These are phyloP conservation scores for Enteromius argenteus DNA, from an alignment of 2,797 vertebrate genomes.

Conservation along the genomic window DNA sequence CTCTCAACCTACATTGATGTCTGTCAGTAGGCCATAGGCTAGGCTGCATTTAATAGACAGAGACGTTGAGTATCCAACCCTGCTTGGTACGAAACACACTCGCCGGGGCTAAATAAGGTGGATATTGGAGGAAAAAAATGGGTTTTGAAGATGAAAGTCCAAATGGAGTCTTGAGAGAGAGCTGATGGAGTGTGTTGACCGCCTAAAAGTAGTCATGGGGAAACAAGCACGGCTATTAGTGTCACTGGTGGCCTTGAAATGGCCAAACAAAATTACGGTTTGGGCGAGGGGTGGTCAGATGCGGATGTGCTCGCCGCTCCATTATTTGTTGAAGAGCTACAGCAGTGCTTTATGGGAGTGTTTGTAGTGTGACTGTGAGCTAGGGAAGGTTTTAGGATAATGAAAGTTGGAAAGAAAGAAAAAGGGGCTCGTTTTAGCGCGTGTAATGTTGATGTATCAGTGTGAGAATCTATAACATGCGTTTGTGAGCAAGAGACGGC, in stretches of 20 bases:
- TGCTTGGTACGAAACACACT: conserved; percentile 60
- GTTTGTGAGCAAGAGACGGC: background rate
- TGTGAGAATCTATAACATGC: background rate
- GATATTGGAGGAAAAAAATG: conserved; percentile 74
- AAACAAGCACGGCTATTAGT: conserved; percentile 67
- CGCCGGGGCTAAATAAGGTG: conserved; percentile 70
- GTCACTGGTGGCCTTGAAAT: conserved; percentile 52
- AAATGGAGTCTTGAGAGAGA: conserved; percentile 74
- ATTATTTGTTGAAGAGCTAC: conserved; percentile 51
- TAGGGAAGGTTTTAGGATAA: conserved; percentile 15
- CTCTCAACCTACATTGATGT: conserved; percentile 52
- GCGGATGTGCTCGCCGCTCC: conserved; percentile 15
- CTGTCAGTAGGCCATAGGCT: conserved; percentile 35
- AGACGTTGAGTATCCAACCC: conserved; percentile 26
- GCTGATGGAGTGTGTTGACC: conserved; percentile 76
- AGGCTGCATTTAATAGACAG: conserved; percentile 42
- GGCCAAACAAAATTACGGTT: conserved; percentile 54
- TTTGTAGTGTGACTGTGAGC: conserved; percentile 37
- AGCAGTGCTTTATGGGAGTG: conserved; percentile 24
- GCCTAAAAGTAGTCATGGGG: conserved; percentile 71
- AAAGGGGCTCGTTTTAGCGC: background rate
- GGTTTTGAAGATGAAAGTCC: conserved; percentile 80
- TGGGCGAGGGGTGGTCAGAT: conserved; percentile 25
- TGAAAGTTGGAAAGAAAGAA: background rate
- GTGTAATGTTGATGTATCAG: background rate